Conservation (phyloP, 2,113 vertebrate species). For the Shinisaurus crocodilurus region DNA sequence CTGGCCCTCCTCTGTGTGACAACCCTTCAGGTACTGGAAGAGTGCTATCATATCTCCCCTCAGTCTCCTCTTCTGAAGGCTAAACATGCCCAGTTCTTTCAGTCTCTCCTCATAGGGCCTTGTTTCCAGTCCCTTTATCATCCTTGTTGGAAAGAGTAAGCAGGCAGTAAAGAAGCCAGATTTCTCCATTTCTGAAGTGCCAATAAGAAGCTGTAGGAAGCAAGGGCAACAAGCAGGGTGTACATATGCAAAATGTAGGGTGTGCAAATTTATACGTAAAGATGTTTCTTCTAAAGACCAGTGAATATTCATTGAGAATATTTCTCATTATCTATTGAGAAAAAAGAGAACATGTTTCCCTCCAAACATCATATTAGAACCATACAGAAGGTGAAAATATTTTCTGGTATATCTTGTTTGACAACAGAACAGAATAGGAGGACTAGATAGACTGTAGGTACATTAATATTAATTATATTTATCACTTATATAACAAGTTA, state of each 20-base stretch:
- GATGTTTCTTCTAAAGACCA: neutral
- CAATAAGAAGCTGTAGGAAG: conserved; percentile 47
- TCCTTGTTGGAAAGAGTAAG: neutral
- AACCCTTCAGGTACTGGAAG: no score
- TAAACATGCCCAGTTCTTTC: no score
- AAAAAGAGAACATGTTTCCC: neutral
- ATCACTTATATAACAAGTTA: neutral
- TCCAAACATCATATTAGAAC: neutral
- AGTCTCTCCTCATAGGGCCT: no score
- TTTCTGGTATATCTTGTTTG: neutral
- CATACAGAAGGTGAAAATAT: neutral
- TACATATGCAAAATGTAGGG: neutral
- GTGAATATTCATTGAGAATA: neutral
- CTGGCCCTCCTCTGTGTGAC: no score
- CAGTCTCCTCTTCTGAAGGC: no score
- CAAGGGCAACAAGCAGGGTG: neutral
- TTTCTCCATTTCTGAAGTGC: neutral
- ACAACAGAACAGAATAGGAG: neutral
- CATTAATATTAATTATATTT: conserved; percentile 12
- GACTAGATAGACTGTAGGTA: neutral
- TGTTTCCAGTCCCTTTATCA: no score
- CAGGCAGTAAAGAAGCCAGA: neutral
- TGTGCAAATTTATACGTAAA: neutral
- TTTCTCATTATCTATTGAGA: neutral
- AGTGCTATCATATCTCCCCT: no score